These are phyloP conservation scores for Sebastes kiyomatsui DNA, from an alignment of 2,797 vertebrate species.

Conservation along the genomic window DNA sequence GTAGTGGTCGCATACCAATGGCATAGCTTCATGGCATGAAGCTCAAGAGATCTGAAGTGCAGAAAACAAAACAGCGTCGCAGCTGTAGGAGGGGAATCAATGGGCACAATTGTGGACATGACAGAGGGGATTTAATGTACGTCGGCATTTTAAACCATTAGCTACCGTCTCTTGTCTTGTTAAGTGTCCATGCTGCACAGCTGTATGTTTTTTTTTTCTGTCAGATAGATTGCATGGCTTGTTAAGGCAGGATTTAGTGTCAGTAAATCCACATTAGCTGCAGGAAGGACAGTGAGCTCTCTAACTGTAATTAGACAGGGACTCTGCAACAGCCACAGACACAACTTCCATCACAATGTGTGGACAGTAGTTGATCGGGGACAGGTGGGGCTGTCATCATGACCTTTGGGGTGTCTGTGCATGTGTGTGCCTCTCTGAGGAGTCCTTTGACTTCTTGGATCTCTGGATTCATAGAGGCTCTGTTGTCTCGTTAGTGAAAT, in stretches of 20 bases:
- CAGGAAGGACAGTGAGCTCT: conserved; percentile 59
- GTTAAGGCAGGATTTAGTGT: conserved; percentile 72
- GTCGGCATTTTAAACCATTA: conserved; percentile 71
- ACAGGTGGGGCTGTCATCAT: conserved; percentile 82
- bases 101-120: conserved; percentile 57
- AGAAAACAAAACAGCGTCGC: conserved; percentile 65
- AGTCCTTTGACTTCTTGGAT: conserved; percentile 35
- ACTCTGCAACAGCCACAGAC: conserved; percentile 52
- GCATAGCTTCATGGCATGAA: conserved; percentile 65
- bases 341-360: conserved; percentile 61
- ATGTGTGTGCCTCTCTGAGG: conserved; percentile 10
- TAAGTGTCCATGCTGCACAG: conserved; percentile 57
- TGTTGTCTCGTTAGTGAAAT: conserved; percentile 75
- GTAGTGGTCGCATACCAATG: conserved; percentile 54
- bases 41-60: conserved; percentile 67
- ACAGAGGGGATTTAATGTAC: conserved; percentile 66
- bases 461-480: conserved; percentile 53
- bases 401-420: conserved; percentile 55
- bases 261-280: conserved; percentile 69
- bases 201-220: conserved; percentile 51
- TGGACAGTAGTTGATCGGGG: conserved; percentile 72
- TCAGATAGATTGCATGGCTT: conserved; percentile 60
- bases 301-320: conserved; percentile 68
- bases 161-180: conserved; percentile 61
- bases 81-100: conserved; percentile 70